phyloP scores from a whole-genome alignment of 2,888 invertebrate species.

The Heteromyza rotundicornis region DNA sequence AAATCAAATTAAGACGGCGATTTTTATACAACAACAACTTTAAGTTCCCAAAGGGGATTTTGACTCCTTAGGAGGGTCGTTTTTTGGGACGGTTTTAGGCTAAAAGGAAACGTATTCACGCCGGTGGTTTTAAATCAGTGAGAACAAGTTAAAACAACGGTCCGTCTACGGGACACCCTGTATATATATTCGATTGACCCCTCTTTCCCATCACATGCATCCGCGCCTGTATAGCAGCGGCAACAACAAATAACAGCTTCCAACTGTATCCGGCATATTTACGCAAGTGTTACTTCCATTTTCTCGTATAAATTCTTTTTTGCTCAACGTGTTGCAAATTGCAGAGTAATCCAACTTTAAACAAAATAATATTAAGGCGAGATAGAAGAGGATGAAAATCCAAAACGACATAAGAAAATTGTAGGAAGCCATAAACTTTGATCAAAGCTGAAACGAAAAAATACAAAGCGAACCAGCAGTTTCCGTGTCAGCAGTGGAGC shows the following conservation, averaged over 20 bases:
- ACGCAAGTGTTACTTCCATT: not conserved
- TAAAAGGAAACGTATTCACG: too few species aligned
- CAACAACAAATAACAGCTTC: not conserved
- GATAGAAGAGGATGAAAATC: not conserved
- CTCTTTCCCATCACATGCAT: too few species aligned
- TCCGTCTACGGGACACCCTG: too few species aligned
- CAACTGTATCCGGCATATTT: conserved; percentile 1
- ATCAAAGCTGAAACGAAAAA: not conserved
- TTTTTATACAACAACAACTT: too few species aligned
- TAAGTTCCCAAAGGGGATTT: too few species aligned
- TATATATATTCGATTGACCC: too few species aligned
- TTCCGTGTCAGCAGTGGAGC: not conserved
- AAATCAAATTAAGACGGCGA: too few species aligned
- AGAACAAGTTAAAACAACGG: too few species aligned
- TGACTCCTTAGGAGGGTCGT: too few species aligned
- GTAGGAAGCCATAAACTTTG: not conserved
- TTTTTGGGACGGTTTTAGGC: too few species aligned
- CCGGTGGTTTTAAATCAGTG: too few species aligned
- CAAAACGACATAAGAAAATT: not conserved
- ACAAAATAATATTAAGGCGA: conserved; percentile 12
- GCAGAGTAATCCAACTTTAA: conserved; percentile 16
- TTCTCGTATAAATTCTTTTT: not conserved
- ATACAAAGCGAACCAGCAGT: not conserved
- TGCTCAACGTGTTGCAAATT: conserved; percentile 13
- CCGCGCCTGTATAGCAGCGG: too few species aligned